Base-by-base conservation (phyloP, 2,888 invertebrate species). In the Heterodera filipjevi region DNA sequence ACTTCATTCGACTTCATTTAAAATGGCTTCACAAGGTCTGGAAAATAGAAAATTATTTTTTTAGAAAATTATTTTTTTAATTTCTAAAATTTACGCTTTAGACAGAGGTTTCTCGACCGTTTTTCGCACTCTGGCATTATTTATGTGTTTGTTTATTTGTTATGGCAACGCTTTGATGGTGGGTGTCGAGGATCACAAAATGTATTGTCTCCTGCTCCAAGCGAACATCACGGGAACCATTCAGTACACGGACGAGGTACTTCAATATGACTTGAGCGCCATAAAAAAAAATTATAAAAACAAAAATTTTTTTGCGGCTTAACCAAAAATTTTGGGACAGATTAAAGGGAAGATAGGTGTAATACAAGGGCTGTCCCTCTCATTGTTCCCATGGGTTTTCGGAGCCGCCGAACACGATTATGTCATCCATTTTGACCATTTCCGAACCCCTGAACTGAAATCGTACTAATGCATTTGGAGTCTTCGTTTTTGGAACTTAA, bases 201-300 rank as follows among this genome's bases (percentile, higher is more conserved):
- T 27, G n/a, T 59, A 59, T 44, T 86, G 86, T 78, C 66, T 86
- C 53, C 80, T 86, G 22, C 77, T 86, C 39, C 83, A 86, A 44
- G 84, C 83, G 46, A 78, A 81, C 49, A 78, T 82, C 35, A 79
- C 77, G 19, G 83, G 83, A 30, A 59, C 72, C 19, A 71, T 83
- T 12, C 30, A 74, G 19, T 84, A 83, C 64, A 39, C 53, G n/a
- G 66, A 66, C 46, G 74, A 76, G 64, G 80, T 81, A 68, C 71
- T 16, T 75, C 78, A 70, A 39, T 19, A 59, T 53, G 3, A 33
- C 27, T 33, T 79, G 6, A 19, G 27, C 12, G n/a, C 27, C 19
- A 22, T 27, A 32, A 33, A 30, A 79, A 82, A 32, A 49, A 79
- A 49, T 59, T 71, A n/a, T n/a, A n/a, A n/a, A n/a, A n/a, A n/a